Evolutionary conservation across 2,888 invertebrate species (phyloP).

Genomic region (Cartodere bifasciata): DNA sequence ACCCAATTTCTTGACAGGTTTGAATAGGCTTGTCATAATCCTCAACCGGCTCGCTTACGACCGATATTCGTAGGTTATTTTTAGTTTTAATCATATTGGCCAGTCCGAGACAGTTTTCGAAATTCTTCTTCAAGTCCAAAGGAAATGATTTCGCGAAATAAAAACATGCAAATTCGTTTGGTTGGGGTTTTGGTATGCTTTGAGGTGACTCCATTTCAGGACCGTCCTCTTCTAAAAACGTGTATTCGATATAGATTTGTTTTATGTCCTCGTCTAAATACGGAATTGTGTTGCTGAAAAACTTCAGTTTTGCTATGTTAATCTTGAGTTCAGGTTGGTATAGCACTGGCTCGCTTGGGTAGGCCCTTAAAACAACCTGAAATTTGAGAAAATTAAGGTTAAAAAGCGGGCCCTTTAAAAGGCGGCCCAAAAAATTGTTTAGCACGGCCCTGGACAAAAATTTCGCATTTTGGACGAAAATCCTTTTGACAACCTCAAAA

Average conservation of each 20-base stretch:
- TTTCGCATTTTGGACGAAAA: too few relatives aligned
- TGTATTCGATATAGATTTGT: conserved; percentile 21
- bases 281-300: conserved; percentile 10
- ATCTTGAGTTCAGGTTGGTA: conserved; percentile 15
- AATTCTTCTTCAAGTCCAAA: conserved; percentile 14
- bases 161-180: conserved; percentile 14
- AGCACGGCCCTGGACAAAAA: too few relatives aligned
- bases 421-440: not conserved
- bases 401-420: not conserved
- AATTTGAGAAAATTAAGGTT: not conserved
- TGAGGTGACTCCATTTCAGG: conserved; percentile 20
- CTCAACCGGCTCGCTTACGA: conserved; percentile 20
- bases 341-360: conserved; percentile 5
- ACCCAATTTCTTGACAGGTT: conserved; percentile 19
- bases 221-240: conserved; percentile 18
- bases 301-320: conserved; percentile 13
- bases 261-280: conserved; percentile 14
- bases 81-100: conserved; percentile 18
- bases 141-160: conserved; percentile 19
- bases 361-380: conserved; percentile 9
- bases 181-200: conserved; percentile 14
- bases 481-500: too few relatives aligned
- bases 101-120: conserved; percentile 15
- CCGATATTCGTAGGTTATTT: conserved; percentile 17
- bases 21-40: conserved; percentile 12